Evolutionary conservation across 2,797 vertebrate genomes (phyloP), one percentile per base, ranked within the genome.

Genomic region (Hydrocynus forskahlii): DNA sequence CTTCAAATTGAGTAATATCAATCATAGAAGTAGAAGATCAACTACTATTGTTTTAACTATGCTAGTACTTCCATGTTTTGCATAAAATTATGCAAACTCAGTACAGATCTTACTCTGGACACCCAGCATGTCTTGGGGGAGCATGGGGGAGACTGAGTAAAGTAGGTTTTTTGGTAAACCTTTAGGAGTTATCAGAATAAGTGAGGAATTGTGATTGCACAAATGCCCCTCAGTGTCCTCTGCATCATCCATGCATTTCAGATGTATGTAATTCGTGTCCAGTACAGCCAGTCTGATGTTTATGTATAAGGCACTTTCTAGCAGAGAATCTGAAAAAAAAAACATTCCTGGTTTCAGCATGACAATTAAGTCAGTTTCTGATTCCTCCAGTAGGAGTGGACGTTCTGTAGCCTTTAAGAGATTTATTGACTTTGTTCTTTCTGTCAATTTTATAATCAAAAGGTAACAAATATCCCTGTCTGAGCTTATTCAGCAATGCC

Each of bases 381-480:
- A 25, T 71, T 14, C 38, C n/a, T 17, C 64, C 14, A 12, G 25
- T 4, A 5, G 57, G 12, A 59, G 0, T 14, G 21, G 69, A 77
- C 75, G 52, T 48, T 35, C 50, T n/a, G 7, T 29, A 38, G 52
- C 48, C 19, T 57, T 55, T 29, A 23, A 78, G 16, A 9, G 60
- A 35, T 78, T 43, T 59, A 57, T 69, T 43, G 55, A 66, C 14
- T 76, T 72, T 73, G 71, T n/a, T 55, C 54, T 73, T 73, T 4
- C 8, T 6, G 71, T 73, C 71, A 73, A 21, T 57, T 29, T 73
- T 73, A 57, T 73, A 38, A 57, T 55, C 38, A 35, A 54, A 54
- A 12, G 45, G 25, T 35, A 48, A 6, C 38, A 73, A 60, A 68
- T 43, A 38, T 35, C 7, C 25, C 38, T 23, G 10, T 10, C 16